Percentiles rank a stretch among this genome's conserved stretches.
Conservation (phyloP, 2,888 invertebrate species). For the Meiosimyza platycephala region DNA sequence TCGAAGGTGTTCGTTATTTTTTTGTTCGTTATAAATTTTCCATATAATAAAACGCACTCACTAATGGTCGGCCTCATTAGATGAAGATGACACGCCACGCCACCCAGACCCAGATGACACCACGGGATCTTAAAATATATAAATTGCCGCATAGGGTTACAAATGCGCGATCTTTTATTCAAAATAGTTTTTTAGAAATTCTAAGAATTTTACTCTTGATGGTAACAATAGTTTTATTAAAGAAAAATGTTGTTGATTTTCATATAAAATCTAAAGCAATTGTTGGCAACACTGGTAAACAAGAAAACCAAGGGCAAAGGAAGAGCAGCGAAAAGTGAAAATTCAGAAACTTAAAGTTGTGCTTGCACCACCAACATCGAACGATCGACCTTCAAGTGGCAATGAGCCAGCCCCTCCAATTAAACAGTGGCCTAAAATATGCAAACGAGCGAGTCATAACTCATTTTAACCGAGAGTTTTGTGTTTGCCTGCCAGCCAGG, state of each 20-base stretch:
- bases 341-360: not conserved
- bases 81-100: constrained; percentile 45
- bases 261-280: not conserved
- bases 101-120: constrained; percentile 35
- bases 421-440: constrained; percentile 68
- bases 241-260: constrained; percentile 10
- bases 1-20: constrained; percentile 28
- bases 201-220: constrained; percentile 41
- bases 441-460: constrained; percentile 65
- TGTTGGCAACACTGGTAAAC: not conserved
- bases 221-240: constrained; percentile 10
- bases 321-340: not conserved
- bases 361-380: not conserved
- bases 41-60: constrained; percentile 23
- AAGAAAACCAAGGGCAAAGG: not conserved
- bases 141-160: constrained; percentile 16
- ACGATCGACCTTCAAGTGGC: constrained; percentile 22
- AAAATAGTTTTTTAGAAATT: constrained; percentile 34
- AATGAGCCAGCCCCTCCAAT: constrained; percentile 57
- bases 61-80: constrained; percentile 32
- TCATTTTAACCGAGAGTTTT: constrained; percentile 56
- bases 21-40: constrained; percentile 31
- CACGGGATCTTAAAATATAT: constrained; percentile 32
- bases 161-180: constrained; percentile 41
- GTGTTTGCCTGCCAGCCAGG: constrained; percentile 45